A percentile compares a stretch with the other conserved stretches of the same genome.
Conservation (phyloP, 2,113 vertebrate species). For the Pithys albifrons region DNA sequence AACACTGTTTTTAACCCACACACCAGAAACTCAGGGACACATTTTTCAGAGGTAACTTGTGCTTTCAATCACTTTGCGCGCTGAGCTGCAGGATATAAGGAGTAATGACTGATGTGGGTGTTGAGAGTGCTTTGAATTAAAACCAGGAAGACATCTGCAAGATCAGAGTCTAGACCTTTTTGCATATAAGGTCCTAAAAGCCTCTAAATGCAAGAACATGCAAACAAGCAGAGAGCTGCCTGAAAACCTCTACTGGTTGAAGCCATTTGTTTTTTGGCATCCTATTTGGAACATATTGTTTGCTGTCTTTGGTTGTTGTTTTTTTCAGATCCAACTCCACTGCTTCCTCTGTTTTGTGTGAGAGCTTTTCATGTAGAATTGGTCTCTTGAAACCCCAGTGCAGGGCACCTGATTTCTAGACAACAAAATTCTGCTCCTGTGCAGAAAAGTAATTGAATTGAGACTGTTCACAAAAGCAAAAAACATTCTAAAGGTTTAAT, state of each 20-base stretch:
- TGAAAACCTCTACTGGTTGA: neutral
- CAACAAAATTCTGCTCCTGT: neutral
- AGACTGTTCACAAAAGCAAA: neutral
- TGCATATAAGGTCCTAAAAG: neutral
- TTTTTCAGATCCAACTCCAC: neutral
- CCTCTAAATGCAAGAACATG: neutral
- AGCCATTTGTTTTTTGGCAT: neutral
- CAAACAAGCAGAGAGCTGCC: neutral
- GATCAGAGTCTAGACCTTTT: neutral
- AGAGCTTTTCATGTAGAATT: neutral
- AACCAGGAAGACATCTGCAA: neutral
- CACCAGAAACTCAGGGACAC: neutral
- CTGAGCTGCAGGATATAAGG: neutral
- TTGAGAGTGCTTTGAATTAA: neutral
- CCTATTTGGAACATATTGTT: neutral
- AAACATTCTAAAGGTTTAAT: neutral
- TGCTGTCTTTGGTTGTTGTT: neutral
- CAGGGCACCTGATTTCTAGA: neutral
- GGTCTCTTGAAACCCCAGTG: neutral
- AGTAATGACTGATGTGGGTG: neutral
- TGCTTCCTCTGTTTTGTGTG: neutral
- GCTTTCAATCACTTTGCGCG: neutral
- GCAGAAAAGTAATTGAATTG: neutral
- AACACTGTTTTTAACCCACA: neutral
- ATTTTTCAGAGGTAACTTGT: neutral